phyloP scores from a whole-genome alignment of 2,113 vertebrate genomes.

The Candoia aspera region DNA sequence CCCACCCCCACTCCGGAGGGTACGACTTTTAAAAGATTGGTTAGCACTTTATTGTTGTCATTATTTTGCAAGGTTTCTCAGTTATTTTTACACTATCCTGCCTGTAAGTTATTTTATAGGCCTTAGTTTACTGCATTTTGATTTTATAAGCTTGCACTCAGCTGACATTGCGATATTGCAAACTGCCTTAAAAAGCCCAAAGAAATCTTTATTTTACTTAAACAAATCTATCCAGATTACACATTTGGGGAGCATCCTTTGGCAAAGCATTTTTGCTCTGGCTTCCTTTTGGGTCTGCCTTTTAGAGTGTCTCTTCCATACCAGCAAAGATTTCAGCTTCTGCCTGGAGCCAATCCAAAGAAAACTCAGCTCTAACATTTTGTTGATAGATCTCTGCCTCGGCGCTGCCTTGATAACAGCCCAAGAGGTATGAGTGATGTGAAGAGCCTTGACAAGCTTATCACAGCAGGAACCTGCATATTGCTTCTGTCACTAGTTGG shows the following conservation, averaged over 20 bases:
- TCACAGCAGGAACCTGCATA: slow-evolving; percentile 9
- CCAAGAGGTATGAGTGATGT: slow-evolving; percentile 18
- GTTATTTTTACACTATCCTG: background rate
- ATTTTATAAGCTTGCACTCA: background rate
- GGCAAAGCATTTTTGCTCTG: background rate
- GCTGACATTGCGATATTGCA: background rate
- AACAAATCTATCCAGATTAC: slow-evolving; percentile 9
- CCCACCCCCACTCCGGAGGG: background rate
- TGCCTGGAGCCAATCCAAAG: slow-evolving; percentile 46
- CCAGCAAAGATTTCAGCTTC: slow-evolving; percentile 47
- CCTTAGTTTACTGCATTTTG: background rate
- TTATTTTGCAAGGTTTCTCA: background rate
- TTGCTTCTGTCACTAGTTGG: slow-evolving; percentile 13
- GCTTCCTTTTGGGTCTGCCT: fast-evolving
- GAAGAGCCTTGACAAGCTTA: slow-evolving; percentile 18
- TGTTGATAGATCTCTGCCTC: slow-evolving; percentile 66
- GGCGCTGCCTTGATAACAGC: slow-evolving; percentile 49
- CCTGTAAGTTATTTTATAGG: no score
- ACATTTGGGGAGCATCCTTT: slow-evolving; percentile 1
- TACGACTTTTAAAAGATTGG: background rate
- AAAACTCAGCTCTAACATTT: slow-evolving; percentile 38
- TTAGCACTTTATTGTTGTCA: background rate
- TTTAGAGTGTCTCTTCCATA: slow-evolving; percentile 50
- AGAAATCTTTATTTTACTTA: background rate
- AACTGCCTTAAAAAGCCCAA: background rate